Base-by-base conservation (phyloP, 1,140 invertebrate genomes). In the Cepaea nemoralis region DNA sequence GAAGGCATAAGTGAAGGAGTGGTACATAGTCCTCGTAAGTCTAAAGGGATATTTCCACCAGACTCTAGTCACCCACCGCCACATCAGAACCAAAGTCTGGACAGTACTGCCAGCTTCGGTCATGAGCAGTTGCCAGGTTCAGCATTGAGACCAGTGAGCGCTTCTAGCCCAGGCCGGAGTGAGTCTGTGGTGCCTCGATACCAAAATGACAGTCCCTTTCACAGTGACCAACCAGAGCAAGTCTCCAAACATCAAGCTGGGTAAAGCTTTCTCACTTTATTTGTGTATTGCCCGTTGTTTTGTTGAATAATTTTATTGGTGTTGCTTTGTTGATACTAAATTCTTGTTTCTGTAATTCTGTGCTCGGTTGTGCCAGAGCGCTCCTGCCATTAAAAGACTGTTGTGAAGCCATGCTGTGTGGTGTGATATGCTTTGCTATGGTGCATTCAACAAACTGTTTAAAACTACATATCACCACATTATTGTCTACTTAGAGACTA, bases 141-240 rank as follows among this genome's bases (percentile, higher is more conserved):
- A 3, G 33, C 63, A 1, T 19, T 55, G 12, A 39, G 40, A n/a
- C 40, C 75, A 27, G 63, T 31, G 35, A 31, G 35, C 31, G 35
- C 59, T 19, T 35, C 76, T 22, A 35, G 27, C 31, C 37, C 14
- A n/a, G 50, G 22, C 37, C 75, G 77, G 10, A 69, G 80, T 39
- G 50, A 63, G 10, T 67, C 45, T 31, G 66, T 42, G 10, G 81
- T 85, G 14, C 78, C 84, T 39, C 81, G 86, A 22, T 88, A 86
- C 82, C 87, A 88, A 80, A 88, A 88, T 78, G 86, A 86, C 77
- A 86, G 85, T 63, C 87, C 86, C 22, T 88, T 88, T 77, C 84
- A 85, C 27, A 82, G 78, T 33, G 74, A 83, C 14, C 66, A 83
- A 16, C 81, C 73, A 45, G 82, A 83, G 16, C 66, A 50, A 0